Evolutionary conservation across 37 sponge, comb jelly and placozoan species (phyloP).

Genomic region (Mnemiopsis leidyi): DNA sequence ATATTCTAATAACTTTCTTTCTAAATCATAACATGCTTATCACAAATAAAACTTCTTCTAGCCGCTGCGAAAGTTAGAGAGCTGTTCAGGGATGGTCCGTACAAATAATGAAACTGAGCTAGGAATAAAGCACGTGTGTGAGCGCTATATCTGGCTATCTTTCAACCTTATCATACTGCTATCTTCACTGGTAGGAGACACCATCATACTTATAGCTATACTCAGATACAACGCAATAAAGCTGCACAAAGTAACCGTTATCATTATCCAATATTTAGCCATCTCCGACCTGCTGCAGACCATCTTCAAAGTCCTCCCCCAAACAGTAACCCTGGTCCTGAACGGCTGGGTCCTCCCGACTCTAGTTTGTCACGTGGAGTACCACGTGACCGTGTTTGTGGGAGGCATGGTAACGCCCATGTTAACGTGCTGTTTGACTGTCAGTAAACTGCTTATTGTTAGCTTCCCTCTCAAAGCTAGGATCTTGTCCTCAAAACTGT

Average conservation of each 20-base stretch:
- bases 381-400: neutral
- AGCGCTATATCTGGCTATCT: neutral
- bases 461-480: neutral
- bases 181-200: neutral
- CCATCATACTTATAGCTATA: neutral
- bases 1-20: too few relatives aligned
- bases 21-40: too few relatives aligned
- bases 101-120: neutral
- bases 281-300: neutral
- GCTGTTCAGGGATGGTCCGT: neutral
- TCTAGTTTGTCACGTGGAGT: neutral
- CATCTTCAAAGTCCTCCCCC: neutral
- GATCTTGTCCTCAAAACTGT: neutral
- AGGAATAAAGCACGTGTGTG: neutral
- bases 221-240: neutral
- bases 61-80: too few relatives aligned
- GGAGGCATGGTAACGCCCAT: neutral
- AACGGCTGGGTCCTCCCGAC: neutral
- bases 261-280: neutral
- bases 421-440: neutral
- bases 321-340: neutral
- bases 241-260: neutral
- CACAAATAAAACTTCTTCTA: too few relatives aligned
- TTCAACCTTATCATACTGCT: neutral
- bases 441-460: neutral